Percentiles rank a stretch among this genome's conserved stretches.
Conservation (phyloP, 1,140 invertebrate genomes). For the Habropoda laboriosa region DNA sequence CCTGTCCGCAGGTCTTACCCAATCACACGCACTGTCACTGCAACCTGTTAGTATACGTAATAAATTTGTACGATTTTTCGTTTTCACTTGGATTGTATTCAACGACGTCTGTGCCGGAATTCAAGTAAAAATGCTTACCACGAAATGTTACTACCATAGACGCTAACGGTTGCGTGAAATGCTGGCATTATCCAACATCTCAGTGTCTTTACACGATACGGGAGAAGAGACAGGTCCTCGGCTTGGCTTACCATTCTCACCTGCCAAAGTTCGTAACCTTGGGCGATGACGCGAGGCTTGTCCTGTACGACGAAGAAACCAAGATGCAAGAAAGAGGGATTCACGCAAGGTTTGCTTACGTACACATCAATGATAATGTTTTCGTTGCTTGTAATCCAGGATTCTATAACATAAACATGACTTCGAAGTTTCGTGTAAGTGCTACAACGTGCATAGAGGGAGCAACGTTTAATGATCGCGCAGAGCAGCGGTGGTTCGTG, state of each 20-base stretch:
- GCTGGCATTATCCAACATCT: conserved; percentile 84
- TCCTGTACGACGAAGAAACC: conserved; percentile 85
- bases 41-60: conserved; percentile 81
- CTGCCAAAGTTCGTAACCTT: conserved; percentile 84
- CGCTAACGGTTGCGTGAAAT: conserved; percentile 84
- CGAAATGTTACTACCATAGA: conserved; percentile 79
- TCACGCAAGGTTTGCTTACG: conserved; percentile 82
- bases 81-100: no score
- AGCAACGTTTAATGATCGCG: not conserved
- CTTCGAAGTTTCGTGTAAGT: not conserved
- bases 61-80: no score
- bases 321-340: conserved; percentile 83
- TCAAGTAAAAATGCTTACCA: not conserved
- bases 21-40: conserved; percentile 81
- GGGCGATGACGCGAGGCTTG: conserved; percentile 84
- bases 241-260: conserved; percentile 83
- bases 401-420: not conserved
- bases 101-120: no score
- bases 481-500: not conserved
- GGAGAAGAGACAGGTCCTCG: conserved; percentile 84
- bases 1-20: conserved; percentile 83
- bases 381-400: no score
- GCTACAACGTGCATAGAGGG: no score
- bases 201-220: conserved; percentile 84
- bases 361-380: not conserved